A percentile compares a stretch with the other conserved stretches of the same genome.
phyloP scores from a whole-genome alignment of 2,797 vertebrate species.

The Orestias chungarensis region DNA sequence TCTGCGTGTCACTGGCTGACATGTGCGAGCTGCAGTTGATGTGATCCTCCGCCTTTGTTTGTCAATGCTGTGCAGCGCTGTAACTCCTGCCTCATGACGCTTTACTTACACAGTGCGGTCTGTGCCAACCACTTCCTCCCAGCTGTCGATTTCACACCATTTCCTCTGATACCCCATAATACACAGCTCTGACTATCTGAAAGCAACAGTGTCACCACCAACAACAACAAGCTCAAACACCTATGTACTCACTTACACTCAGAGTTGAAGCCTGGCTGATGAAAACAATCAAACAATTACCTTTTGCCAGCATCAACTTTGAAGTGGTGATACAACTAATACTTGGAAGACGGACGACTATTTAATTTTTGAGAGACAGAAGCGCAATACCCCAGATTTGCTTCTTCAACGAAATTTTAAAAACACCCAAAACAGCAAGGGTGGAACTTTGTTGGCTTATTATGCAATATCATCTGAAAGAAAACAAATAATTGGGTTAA shows the following conservation, averaged over 20 bases:
- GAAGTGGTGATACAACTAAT: neutral
- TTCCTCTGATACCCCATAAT: constrained; percentile 64
- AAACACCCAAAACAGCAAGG: neutral
- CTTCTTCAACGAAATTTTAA: neutral
- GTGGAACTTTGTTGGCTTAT: neutral
- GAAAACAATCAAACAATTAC: constrained; percentile 25
- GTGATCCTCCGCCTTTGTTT: constrained; percentile 26
- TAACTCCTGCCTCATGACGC: constrained; percentile 33
- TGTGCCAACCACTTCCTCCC: constrained; percentile 66
- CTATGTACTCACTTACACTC: neutral
- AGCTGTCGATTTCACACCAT: constrained; percentile 65
- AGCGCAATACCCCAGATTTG: neutral
- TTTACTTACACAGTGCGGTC: constrained; percentile 49
- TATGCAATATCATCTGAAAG: neutral
- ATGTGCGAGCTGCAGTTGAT: neutral
- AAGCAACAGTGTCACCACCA: constrained; percentile 26
- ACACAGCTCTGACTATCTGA: constrained; percentile 23
- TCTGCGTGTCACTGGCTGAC: neutral
- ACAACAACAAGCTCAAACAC: constrained; percentile 34
- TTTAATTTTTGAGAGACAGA: constrained; percentile 15
- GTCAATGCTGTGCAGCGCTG: constrained; percentile 23
- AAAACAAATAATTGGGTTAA: neutral
- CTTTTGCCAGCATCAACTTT: neutral
- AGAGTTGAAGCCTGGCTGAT: neutral
- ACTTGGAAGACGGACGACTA: constrained; percentile 18